A percentile compares a stretch with the other conserved stretches of the same genome.
Evolutionary conservation across 2,113 vertebrate species (phyloP).

Genomic region (Choloepus hoffmanni): DNA sequence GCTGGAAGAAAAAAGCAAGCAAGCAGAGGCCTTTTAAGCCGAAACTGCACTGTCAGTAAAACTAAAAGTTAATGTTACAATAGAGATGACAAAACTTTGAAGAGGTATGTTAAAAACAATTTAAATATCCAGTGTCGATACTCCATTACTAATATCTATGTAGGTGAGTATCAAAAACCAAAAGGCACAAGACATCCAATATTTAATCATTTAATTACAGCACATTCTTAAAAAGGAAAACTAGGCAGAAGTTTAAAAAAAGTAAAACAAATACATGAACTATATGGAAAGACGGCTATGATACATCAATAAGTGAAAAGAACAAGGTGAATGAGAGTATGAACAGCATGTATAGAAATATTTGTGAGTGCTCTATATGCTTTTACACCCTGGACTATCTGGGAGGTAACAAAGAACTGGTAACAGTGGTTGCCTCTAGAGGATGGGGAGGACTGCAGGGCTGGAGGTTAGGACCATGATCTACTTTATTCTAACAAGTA

Average conservation of each 20-base stretch:
- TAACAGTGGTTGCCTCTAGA: neutral
- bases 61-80: neutral
- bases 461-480: constrained; percentile 36
- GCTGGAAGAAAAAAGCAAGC: neutral
- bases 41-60: neutral
- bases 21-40: constrained; percentile 34
- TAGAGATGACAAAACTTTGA: neutral
- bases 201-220: constrained; percentile 31
- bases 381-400: neutral
- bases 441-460: neutral
- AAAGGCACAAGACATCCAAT: neutral
- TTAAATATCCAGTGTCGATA: neutral
- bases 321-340: neutral
- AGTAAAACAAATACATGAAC: constrained; percentile 8
- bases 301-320: constrained; percentile 16
- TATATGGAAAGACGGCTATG: constrained; percentile 7
- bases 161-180: constrained; percentile 53
- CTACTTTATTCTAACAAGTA: constrained; percentile 31
- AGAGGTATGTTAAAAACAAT: neutral
- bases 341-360: constrained; percentile 10
- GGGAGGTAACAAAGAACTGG: constrained; percentile 45
- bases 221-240: constrained; percentile 45
- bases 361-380: neutral
- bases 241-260: constrained; percentile 30
- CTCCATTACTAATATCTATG: constrained; percentile 6